Evolutionary conservation across 2,888 invertebrate species (phyloP), one percentile per base, ranked within the genome.

Genomic region (Cotesia congregata): DNA sequence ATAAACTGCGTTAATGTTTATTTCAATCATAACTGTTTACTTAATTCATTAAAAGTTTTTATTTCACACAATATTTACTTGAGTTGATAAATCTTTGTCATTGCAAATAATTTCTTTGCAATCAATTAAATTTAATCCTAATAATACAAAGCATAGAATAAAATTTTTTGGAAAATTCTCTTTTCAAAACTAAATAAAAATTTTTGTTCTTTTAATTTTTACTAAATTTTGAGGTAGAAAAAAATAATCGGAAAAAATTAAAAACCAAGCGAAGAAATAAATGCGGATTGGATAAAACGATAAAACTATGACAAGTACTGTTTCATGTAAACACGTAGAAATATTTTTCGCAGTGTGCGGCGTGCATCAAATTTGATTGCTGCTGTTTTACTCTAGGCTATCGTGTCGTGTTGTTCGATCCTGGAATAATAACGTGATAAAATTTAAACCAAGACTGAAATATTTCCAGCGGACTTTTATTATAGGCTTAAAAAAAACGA

Each of bases 231-330:
- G 30, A 30, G 3, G 3, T 30, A 3, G 30, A 30, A 30, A 30
- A 30, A 1, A 30, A 59, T n/a, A 4, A 59, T 59, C 4, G 9
- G 20, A 17, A 60, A 20, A 1, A 72, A 61, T 61, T 68, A 38
- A 15, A 30, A 30, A 30, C 30, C 30, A 30, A 30, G 30, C 6
- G 61, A 20, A 59, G 17, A 41, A 15, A 12, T n/a, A 50, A n/a
- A 40, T 9, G 40, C 61, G n/a, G 61, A 68, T 74, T 62, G 40
- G 67, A 74, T 74, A 61, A 68, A 74, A 74, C 39, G 68, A 74
- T 74, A 68, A 72, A 76, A 41, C 62, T 72, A 76, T 73, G 76
- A 72, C 68, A 68, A 67, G 68, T 61, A 62, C 64, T 76, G 72
- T 41, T 76, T 73, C 72, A 76, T 68, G 72, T 62, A 72, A 76